Base-by-base conservation (phyloP, 2,113 vertebrate species). In the Camelus bactrianus region DNA sequence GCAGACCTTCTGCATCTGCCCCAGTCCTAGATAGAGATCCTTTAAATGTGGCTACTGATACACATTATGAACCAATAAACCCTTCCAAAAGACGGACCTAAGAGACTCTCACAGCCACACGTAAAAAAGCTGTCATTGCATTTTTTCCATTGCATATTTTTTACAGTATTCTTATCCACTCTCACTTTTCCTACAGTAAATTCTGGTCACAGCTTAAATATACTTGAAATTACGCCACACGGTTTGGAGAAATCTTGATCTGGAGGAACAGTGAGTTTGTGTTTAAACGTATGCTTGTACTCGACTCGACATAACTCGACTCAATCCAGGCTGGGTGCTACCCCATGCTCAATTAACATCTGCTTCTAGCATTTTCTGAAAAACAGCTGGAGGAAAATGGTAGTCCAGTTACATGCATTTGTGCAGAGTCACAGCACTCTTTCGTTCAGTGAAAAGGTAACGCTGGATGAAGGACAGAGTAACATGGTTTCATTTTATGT, bases 391-490 rank as follows among this genome's bases (percentile, higher is more conserved):
- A 67, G 48, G 69, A 54, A 77, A 86, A 46, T 1, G 88, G 77
- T 35, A 48, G 92, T 10, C 26, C 46, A 8, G 67, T 64, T 80
- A 60, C 56, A 56, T 24, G 14, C 13, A 9, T 60, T 79, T 77
- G 35, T 3, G 24, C 30, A 88, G 50, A 70, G 12, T 67, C 77
- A 87, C 42, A 38, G 94, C 64, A 26, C 50, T 42, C 73, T 97
- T 52, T 70, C 67, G 83, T 95, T 91, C 76, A 35, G 52, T 15
- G 38, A 95, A 92, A 89, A 92, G 96, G 32, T 89, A 26, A 62
- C 48, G 35, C n/a, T 93, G 94, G 89, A 12, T 38, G 81, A 77
- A 69, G 76, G 15, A 50, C 79, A 28, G 3, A 70, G 94, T 26
- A 83, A 65, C 67, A 79, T 0, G 5, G 56, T 28, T 90, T 86